Evolutionary conservation across 2,888 invertebrate species (phyloP).

Genomic region (Ormyrus labotus): DNA sequence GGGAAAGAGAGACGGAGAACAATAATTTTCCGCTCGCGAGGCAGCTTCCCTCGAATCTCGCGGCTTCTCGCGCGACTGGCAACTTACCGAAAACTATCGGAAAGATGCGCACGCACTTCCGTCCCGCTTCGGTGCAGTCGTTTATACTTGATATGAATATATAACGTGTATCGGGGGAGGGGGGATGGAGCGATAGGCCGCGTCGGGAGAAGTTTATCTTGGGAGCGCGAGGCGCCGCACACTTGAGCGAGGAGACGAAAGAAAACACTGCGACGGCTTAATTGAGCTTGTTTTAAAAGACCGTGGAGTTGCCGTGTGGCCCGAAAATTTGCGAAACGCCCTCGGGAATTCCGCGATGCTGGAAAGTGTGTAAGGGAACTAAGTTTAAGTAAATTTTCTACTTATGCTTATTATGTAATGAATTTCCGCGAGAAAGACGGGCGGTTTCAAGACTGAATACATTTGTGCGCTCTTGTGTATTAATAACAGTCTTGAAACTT

Average conservation of each 20-base stretch:
- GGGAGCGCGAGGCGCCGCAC: not conserved
- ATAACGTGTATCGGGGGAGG: not conserved
- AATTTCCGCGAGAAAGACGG: no score
- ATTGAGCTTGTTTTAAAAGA: conserved; percentile 50
- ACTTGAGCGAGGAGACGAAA: not conserved
- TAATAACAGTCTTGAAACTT: no score
- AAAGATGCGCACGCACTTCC: conserved; percentile 44
- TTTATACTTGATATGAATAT: conserved; percentile 45
- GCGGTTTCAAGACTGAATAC: no score
- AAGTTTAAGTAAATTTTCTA: no score
- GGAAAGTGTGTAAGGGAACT: no score
- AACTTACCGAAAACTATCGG: conserved; percentile 52
- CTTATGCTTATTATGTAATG: no score
- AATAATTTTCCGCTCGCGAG: conserved; percentile 41
- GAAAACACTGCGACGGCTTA: conserved; percentile 25
- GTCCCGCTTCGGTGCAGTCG: conserved; percentile 38
- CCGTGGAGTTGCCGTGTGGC: conserved; percentile 7
- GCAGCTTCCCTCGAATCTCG: conserved; percentile 28
- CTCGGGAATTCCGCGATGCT: no score
- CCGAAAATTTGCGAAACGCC: conserved; percentile 6
- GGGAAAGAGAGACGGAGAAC: conserved; percentile 30
- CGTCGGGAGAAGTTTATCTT: conserved; percentile 33
- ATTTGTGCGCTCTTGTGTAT: no score
- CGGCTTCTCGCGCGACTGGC: conserved; percentile 31
- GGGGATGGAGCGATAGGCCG: conserved; percentile 28